Percentiles rank a stretch among this genome's conserved stretches.
phyloP scores from a whole-genome alignment of 2,797 vertebrate genomes.

The Darevskia mixta region DNA sequence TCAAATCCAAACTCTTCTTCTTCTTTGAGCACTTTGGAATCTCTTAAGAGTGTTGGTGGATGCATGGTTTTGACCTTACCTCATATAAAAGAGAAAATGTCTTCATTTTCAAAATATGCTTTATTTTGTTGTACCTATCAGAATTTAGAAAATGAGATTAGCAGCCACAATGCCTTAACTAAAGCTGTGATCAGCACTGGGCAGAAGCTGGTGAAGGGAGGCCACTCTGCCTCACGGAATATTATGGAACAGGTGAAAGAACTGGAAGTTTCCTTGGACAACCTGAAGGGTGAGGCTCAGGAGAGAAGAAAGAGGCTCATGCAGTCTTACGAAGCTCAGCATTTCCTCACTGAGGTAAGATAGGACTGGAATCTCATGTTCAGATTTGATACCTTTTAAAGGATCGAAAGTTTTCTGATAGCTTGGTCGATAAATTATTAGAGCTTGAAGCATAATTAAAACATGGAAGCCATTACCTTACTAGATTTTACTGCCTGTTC shows the following conservation, averaged over 20 bases:
- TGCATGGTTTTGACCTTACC: neutral
- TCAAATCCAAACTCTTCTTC: too few relatives aligned
- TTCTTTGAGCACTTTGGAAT: too few relatives aligned
- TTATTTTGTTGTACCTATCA: conserved; percentile 65
- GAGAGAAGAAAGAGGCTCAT: conserved; percentile 77
- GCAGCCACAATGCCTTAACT: conserved; percentile 80
- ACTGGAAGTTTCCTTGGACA: conserved; percentile 79
- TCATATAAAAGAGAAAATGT: neutral
- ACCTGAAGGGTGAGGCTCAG: conserved; percentile 77
- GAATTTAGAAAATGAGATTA: conserved; percentile 87
- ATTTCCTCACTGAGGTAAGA: conserved; percentile 85
- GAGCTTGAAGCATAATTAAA: neutral
- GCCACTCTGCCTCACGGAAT: conserved; percentile 83
- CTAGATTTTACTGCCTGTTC: neutral
- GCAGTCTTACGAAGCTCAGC: conserved; percentile 83
- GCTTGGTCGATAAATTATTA: neutral
- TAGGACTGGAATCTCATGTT: neutral
- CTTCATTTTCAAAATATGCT: neutral
- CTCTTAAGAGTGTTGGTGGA: too few relatives aligned
- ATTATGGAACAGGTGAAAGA: conserved; percentile 81
- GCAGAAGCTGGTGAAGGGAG: conserved; percentile 82
- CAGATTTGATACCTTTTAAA: conserved; percentile 4
- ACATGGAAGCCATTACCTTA: neutral
- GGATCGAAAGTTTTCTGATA: neutral
- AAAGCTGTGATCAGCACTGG: conserved; percentile 84